Evolutionary conservation across 2,888 invertebrate species (phyloP), one percentile per base, ranked within the genome.

Genomic region (Fragum sueziense): DNA sequence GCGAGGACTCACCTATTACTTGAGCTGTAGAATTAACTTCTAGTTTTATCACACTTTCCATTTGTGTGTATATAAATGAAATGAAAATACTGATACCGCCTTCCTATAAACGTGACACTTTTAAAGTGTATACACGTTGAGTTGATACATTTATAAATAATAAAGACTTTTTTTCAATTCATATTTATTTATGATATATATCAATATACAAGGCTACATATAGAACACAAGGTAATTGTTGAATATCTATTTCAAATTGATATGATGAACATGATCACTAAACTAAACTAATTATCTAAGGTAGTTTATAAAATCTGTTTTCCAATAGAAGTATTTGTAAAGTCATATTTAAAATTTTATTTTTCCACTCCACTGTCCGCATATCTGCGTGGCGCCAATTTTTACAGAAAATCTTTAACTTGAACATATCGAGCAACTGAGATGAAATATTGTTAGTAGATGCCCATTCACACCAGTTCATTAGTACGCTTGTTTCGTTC

Each of bases 311-410:
- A 47, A 76, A 71, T 61, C 77, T 31, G 7, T 41, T n/a, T 33
- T 80, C 69, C 25, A 80, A 52, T n/a, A 22, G 9, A 9, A 76
- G 27, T 31, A 80, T 14, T 61, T 54, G 70, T 31, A 72, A 25
- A 74, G 71, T 69, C 70, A 68, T 68, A 33, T 51, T 37, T 54
- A 74, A 68, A 62, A 77, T 77, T 68, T 68, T 59, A 33, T 20
- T 57, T 74, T 57, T 77, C 81, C 77, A 81, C n/a, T 69, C 7
- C 20, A 34, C 9, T 6, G 47, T 70, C 69, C 77, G 77, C 74
- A 77, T 77, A 57, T 74, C 72, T 27, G 65, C 75, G 72, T 74
- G 69, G n/a, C 74, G 68, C 74, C 69, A 81, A n/a, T 77, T 70
- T 57, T 54, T 61, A 34, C 71, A 80, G 17, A 51, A 47, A 3